A percentile compares a stretch with the other conserved stretches of the same genome.
These are phyloP conservation scores for Branchipolynoe longqiensis DNA, from an alignment of 2,888 invertebrate species.

Conservation along the genomic window DNA sequence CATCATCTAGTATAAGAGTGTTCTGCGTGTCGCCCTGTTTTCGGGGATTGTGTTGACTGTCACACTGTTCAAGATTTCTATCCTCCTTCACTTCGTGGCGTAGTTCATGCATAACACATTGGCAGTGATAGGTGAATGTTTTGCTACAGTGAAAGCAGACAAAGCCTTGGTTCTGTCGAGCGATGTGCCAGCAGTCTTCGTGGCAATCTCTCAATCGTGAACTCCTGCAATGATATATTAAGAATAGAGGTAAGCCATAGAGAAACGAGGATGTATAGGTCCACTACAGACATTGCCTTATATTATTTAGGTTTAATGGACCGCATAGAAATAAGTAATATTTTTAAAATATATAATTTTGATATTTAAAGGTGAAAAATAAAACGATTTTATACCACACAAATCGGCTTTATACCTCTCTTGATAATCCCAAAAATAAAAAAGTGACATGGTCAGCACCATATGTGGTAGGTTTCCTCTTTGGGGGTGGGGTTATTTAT, in stretches of 20 bases:
- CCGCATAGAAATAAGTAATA: neutral
- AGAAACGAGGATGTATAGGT: too few relatives aligned
- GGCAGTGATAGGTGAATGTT: neutral
- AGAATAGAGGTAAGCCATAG: too few relatives aligned
- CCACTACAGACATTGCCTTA: too few relatives aligned
- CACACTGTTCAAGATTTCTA: neutral
- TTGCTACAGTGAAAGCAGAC: neutral
- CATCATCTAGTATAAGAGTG: too few relatives aligned
- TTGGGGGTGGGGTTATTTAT: too few relatives aligned
- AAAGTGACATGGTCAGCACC: too few relatives aligned
- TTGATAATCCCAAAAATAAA: too few relatives aligned
- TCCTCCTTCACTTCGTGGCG: neutral
- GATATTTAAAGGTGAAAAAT: neutral
- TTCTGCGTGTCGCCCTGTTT: too few relatives aligned
- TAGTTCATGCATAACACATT: neutral
- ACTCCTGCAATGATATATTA: neutral
- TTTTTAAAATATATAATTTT: neutral
- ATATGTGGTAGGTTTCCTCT: too few relatives aligned
- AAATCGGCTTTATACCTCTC: too few relatives aligned
- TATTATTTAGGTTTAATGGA: too few relatives aligned
- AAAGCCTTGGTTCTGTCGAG: neutral
- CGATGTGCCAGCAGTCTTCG: neutral
- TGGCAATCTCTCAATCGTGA: constrained; percentile 6
- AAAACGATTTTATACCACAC: neutral
- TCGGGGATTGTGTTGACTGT: too few relatives aligned